Base-by-base conservation (phyloP, 2,888 invertebrate genomes). In the Scelioninae gen. 1 region DNA sequence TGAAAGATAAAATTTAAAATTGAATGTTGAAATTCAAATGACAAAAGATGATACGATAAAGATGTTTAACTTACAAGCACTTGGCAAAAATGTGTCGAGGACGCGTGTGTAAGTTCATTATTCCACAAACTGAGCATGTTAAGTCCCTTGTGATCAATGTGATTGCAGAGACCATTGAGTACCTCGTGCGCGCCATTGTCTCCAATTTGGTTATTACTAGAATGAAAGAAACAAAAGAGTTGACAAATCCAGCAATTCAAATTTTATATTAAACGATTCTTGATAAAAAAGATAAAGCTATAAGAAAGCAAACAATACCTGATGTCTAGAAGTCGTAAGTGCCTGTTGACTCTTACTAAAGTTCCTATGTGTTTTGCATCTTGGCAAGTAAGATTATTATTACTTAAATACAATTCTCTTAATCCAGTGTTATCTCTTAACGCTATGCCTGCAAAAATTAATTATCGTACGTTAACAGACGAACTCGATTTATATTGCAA, bases 111-210 rank as follows among this genome's bases (percentile, higher is more conserved):
- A 60, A 98, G 93, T 89, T 95, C 95, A 90, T 97, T 98, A 92
- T 97, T 97, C 97, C 97, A 97, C 34, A 98, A 91, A 38, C 97
- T 95, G 16, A 98, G 93, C n/a, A 96, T 96, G 13, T 93, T 94
- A 7, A 96, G 92, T 0, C 95, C 95, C 89, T 95, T 93, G 88
- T 94, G 88, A 93, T 90, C 84, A 93, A 93, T 65, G 93, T 92
- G 68, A 93, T 94, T 87, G 38, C 79, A 82, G 13, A 98, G 91
- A 2, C 96, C 97, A 78, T 96, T 95, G 51, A 96, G 95, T 55
- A 98, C 93, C 90, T 95, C 95, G 5, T 93, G 94, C 60, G 95
- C 93, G 0, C 97, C 97, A 15, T 93, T 93, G 91, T 97, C 96
- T 95, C 96, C 93, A 53, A 94, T 92, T 85, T 93, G 90, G 89